Base-by-base conservation (phyloP, 1,140 invertebrate genomes). In the Drosophila punjabiensis region DNA sequence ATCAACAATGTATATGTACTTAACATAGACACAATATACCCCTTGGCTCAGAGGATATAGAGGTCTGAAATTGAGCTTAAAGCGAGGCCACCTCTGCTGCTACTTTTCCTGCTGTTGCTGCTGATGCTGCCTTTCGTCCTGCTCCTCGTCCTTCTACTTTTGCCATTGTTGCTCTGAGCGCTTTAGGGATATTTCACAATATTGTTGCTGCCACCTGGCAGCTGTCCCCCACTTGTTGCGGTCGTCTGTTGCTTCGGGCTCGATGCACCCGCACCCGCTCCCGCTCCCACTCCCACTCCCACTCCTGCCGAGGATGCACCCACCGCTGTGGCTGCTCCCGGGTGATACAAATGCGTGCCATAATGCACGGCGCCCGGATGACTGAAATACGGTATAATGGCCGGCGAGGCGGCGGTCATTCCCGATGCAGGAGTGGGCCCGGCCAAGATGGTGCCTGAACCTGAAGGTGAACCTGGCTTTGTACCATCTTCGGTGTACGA, bases 291-390 rank as follows among this genome's bases (percentile, higher is more conserved):
- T 61, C 45, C 60, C 62, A 52, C 37, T 56, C 32, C 33, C 53
- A 37, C 28, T 43, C 41, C 33, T 55, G 78, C 41, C 30, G 41
- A 24, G 1, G 84, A 45, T 66, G 81, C 37, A 43, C 65, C 56
- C 56, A 75, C n/a, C 18, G 70, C 61, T n/a, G 81, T 58, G 24
- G 55, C 77, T 14, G 45, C 71, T 60, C 79, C 74, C 53, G 90
- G 91, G 53, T 92, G 87, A 52, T 86, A 86, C 56, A 92, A 73
- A 65, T 92, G 91, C 43, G 91, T 91, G 58, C 91, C 89, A 63
- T 92, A 92, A 69, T 91, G 91, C 62, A 92, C 82, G 53, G 87
- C 91, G 14, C 87, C 91, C 53, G 84, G 84, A 77, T 92, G 91
- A 47, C 84, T 92, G 52, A 91, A 92, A 65, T 88, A 92, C 18